Evolutionary conservation across 2,797 vertebrate species (phyloP).

Genomic region (Mus caroli): DNA sequence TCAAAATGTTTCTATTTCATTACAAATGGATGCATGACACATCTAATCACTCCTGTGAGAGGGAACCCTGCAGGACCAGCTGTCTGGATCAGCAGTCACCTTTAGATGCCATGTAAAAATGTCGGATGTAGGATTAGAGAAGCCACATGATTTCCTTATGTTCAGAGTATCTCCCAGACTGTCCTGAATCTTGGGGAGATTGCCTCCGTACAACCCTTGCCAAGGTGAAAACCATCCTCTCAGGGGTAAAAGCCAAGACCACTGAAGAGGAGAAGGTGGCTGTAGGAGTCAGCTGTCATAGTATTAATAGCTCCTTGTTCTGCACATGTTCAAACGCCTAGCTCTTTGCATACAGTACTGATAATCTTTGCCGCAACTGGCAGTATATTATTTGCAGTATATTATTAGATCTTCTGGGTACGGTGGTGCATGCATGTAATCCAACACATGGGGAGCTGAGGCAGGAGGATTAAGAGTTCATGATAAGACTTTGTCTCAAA

Average conservation of each 20-base stretch:
- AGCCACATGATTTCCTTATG: not conserved
- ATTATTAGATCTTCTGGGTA: constrained; percentile 52
- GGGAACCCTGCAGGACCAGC: constrained; percentile 43
- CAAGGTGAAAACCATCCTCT: not conserved
- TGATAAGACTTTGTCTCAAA: not conserved
- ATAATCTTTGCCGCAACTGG: constrained; percentile 66
- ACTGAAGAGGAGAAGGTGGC: not conserved
- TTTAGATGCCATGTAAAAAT: not conserved
- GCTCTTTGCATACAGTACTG: not conserved
- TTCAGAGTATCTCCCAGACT: not conserved
- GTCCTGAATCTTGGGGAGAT: not conserved
- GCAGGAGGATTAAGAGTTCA: not conserved
- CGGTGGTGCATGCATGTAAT: not conserved
- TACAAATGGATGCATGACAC: constrained; percentile 79
- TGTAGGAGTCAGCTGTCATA: constrained; percentile 26
- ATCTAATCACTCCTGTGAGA: constrained; percentile 72
- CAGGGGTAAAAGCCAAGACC: not conserved
- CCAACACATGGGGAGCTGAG: not conserved
- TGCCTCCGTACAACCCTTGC: not conserved
- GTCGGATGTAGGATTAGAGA: not conserved
- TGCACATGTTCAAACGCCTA: not conserved
- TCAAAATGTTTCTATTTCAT: constrained; percentile 78
- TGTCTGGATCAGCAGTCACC: constrained; percentile 39
- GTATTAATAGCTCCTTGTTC: constrained; percentile 53
- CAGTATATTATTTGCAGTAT: constrained; percentile 24